Conservation (phyloP, 2,113 vertebrate genomes). For the Megalops atlanticus region DNA sequence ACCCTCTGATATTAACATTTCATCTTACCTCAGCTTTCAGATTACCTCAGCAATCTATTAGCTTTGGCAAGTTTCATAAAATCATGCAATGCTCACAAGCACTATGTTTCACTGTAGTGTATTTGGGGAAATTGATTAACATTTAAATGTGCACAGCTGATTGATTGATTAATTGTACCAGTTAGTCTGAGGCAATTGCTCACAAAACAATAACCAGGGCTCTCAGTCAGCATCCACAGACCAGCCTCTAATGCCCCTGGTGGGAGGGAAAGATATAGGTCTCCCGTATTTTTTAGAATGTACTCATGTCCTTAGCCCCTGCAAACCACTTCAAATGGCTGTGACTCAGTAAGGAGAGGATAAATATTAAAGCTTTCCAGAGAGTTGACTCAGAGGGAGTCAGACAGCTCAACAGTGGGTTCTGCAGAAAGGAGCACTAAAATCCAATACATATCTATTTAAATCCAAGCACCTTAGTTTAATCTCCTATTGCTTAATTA, state of each 20-base stretch:
- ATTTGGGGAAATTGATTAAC: background rate
- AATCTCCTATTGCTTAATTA: slow-evolving; percentile 73
- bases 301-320: background rate
- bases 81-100: too few relatives aligned
- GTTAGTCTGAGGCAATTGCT: background rate
- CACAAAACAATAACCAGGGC: background rate
- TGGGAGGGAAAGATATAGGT: background rate
- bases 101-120: background rate
- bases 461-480: slow-evolving; percentile 69
- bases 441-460: slow-evolving; percentile 60
- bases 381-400: background rate
- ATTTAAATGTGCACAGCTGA: background rate
- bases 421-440: background rate
- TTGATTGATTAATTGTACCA: background rate
- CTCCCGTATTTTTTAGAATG: background rate
- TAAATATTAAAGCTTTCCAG: background rate
- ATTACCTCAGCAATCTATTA: too few relatives aligned
- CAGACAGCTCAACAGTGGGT: background rate
- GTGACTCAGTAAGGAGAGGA: background rate
- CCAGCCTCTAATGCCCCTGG: background rate
- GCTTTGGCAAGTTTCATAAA: too few relatives aligned
- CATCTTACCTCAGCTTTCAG: too few relatives aligned
- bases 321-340: background rate
- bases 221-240: background rate
- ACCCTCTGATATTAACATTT: too few relatives aligned